Percentiles rank a stretch among this genome's conserved stretches.
Conservation (phyloP, 2,113 vertebrate genomes). For the Panthera leo region DNA sequence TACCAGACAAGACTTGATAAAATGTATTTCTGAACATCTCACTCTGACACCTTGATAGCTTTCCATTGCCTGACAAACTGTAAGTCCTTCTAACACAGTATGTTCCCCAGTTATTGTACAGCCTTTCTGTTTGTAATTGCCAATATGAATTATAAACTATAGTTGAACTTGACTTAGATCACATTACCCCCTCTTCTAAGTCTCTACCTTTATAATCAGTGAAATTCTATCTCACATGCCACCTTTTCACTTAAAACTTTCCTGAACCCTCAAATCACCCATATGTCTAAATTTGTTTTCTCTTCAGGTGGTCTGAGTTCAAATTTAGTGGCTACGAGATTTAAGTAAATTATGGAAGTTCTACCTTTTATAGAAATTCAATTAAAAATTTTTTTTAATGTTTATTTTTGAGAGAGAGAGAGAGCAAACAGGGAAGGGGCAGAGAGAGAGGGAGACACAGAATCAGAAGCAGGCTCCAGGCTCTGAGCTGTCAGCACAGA, state of each 20-base stretch:
- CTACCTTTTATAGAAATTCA: neutral
- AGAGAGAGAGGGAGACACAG: no score
- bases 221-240: neutral
- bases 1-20: neutral
- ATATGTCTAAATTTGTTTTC: neutral
- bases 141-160: neutral
- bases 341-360: slow-evolving; percentile 6
- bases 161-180: neutral
- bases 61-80: neutral
- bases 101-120: neutral
- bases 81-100: neutral
- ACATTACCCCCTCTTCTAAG: neutral
- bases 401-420: no score
- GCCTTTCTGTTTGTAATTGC: neutral
- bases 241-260: neutral
- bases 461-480: no score
- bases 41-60: neutral
- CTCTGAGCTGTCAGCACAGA: no score
- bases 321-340: neutral
- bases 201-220: neutral
- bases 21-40: neutral
- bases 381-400: no score
- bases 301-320: neutral
- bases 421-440: no score
- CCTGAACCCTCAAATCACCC: neutral